phyloP scores from a whole-genome alignment of 2,888 invertebrate species.

The Limnephilus marmoratus region DNA sequence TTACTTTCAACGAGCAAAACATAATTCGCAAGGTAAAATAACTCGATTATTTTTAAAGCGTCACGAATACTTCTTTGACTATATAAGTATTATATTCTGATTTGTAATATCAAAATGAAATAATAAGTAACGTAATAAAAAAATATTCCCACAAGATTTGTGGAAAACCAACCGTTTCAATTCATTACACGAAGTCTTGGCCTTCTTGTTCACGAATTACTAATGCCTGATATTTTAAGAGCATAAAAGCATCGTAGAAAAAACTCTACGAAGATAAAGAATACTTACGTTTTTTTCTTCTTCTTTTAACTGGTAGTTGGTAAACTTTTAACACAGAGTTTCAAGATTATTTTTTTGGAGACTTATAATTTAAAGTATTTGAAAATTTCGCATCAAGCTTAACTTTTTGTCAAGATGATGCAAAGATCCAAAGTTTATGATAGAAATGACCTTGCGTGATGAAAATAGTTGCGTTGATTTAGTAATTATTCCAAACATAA shows the following conservation, averaged over 20 bases:
- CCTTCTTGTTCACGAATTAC: background rate
- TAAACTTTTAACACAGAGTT: too few species aligned
- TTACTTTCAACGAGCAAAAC: constrained; percentile 35
- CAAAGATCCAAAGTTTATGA: too few species aligned
- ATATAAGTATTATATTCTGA: background rate
- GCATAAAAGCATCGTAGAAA: too few species aligned
- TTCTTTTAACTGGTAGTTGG: too few species aligned
- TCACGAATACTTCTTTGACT: constrained; percentile 11
- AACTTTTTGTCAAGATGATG: background rate
- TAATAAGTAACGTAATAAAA: background rate
- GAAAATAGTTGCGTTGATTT: too few species aligned
- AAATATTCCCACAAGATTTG: background rate
- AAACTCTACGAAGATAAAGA: too few species aligned
- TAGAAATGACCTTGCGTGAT: too few species aligned
- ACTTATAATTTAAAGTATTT: too few species aligned
- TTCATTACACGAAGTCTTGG: background rate
- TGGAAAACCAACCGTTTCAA: background rate
- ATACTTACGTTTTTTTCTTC: too few species aligned
- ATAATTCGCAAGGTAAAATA: constrained; percentile 8
- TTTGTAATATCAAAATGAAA: background rate
- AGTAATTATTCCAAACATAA: too few species aligned
- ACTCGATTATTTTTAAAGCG: constrained; percentile 4
- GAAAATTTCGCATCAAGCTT: background rate
- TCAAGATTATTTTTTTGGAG: too few species aligned
- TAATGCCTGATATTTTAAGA: background rate